Base-by-base conservation (phyloP, 2,797 vertebrate species). In the Pipistrellus kuhlii region DNA sequence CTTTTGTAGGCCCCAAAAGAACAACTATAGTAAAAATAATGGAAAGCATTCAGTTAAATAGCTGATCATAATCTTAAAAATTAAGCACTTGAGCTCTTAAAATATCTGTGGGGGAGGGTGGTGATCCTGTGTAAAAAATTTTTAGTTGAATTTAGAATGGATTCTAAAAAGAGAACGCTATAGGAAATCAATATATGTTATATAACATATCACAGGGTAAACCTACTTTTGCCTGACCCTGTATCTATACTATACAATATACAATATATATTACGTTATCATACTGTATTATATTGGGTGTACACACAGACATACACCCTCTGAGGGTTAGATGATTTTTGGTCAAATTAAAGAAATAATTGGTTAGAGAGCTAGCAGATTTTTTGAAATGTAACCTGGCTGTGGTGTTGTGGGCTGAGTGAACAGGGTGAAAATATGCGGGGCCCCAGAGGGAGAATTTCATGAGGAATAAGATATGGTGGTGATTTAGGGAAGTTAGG, bases 31-130 rank as follows among this genome's bases (percentile, higher is more conserved):
- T 62, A 82, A 73, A 88, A 85, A 87, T 68, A 48, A 44, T 62
- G 46, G 41, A 55, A 78, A 10, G 11, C 68, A 20, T 72, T 92
- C 41, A 69, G 30, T 48, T 90, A 88, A 93, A 55, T 35, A 53
- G 55, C 17, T 86, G 30, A 59, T 83, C 48, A 21, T 80, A 72
- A 88, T 92, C 95, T 96, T 87, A 77, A 85, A 73, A 73, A 82
- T 64, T 84, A 68, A 71, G 41, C 41, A 80, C 78, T 66, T 86
- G 62, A 66, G n/a, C 35, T 76, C 48, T 88, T 77, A 91, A 94
- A 92, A 73, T 35, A 71, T 48, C 72, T 80, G 20, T 15, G 11
- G 44, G 78, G 15, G 38, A 32, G 25, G 27, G 25, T 46, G 21
- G 51, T n/a, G 10, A 85, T 57, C 11, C 27, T 77, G 21, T 30